Evolutionary conservation across 2,888 invertebrate species (phyloP).

Genomic region (Eudasyphora cyanicolor): DNA sequence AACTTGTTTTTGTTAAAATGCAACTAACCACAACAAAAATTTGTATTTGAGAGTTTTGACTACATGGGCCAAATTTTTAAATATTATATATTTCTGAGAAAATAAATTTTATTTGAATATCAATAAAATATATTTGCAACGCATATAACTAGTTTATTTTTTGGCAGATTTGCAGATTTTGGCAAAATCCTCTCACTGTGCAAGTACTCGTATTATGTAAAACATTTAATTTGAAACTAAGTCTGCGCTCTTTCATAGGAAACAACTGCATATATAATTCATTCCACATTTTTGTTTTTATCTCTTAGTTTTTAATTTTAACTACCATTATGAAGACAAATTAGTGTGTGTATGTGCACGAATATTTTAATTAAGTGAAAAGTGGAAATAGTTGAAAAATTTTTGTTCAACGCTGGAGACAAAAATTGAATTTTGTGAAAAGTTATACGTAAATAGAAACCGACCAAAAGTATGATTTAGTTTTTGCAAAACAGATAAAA

Average conservation of each 20-base stretch:
- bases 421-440: background rate
- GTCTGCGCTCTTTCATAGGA: background rate
- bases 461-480: background rate
- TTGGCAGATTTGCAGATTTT: too few species aligned
- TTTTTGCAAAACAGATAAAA: background rate
- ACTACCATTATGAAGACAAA: background rate
- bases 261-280: conserved; percentile 27
- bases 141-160: too few species aligned
- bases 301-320: background rate
- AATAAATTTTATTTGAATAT: too few species aligned
- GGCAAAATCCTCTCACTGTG: background rate
- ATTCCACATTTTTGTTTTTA: conserved; percentile 9
- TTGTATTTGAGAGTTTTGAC: too few species aligned
- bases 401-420: too few species aligned
- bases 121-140: too few species aligned
- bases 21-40: too few species aligned
- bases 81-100: too few species aligned
- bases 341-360: background rate
- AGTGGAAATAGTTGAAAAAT: background rate
- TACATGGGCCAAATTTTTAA: too few species aligned
- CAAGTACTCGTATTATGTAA: too few species aligned
- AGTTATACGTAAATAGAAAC: background rate
- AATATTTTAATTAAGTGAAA: conserved; percentile 25
- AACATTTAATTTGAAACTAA: conserved; percentile 9
- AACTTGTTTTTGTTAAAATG: too few species aligned